Evolutionary conservation across 2,797 vertebrate genomes (phyloP).

Genomic region (Eulemur rubriventer): DNA sequence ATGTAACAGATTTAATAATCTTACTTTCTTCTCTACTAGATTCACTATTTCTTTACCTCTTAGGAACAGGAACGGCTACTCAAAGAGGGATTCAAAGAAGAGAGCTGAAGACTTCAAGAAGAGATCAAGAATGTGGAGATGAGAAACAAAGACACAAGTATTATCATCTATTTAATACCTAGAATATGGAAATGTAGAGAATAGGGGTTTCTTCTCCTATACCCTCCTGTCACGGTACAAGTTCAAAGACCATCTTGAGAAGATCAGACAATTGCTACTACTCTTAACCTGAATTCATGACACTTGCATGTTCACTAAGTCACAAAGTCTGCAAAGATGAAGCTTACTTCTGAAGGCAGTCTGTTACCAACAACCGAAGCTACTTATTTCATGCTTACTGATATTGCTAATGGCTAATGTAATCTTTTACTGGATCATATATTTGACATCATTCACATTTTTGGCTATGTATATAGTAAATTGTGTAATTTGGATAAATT

Average conservation of each 20-base stretch:
- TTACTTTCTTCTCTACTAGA: too few relatives aligned
- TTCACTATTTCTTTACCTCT: background rate
- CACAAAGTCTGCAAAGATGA: background rate
- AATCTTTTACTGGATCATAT: background rate
- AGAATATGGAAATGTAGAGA: background rate
- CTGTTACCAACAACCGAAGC: background rate
- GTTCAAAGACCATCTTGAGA: background rate
- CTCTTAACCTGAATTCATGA: background rate
- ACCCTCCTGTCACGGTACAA: background rate
- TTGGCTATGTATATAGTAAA: background rate
- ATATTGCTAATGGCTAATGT: background rate
- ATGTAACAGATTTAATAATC: background rate
- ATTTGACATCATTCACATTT: background rate
- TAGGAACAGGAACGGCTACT: background rate
- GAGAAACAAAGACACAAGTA: background rate
- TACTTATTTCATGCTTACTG: background rate
- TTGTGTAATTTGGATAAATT: background rate
- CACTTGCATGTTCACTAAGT: background rate
- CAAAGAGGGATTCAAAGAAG: background rate
- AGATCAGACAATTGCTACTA: background rate
- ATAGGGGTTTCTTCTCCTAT: background rate
- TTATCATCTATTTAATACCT: background rate
- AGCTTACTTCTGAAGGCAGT: too few relatives aligned
- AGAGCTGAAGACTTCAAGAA: background rate
- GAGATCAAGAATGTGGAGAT: background rate